A percentile compares a stretch with the other conserved stretches of the same genome.
phyloP scores from a whole-genome alignment of 2,797 vertebrate species.

The Poeciliopsis infans region DNA sequence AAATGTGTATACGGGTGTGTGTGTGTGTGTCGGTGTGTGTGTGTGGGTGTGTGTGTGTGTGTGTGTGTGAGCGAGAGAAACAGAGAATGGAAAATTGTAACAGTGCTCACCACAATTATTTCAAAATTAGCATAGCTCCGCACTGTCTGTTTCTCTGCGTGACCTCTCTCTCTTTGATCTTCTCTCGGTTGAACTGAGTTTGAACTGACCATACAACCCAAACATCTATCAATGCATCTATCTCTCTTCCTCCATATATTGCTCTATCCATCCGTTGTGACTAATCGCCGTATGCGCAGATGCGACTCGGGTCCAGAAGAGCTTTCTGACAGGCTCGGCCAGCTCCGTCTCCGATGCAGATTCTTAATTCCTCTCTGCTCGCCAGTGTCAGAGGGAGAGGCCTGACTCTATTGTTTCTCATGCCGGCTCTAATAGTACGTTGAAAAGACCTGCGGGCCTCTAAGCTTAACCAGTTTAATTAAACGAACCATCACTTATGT shows the following conservation, averaged over 20 bases:
- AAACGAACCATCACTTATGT: conserved; percentile 74
- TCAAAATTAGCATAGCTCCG: conserved; percentile 53
- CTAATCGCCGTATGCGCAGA: conserved; percentile 63
- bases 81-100: conserved; percentile 26
- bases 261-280: conserved; percentile 35
- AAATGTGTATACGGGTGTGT: background rate
- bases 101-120: conserved; percentile 43
- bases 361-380: conserved; percentile 74
- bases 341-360: conserved; percentile 62
- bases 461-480: conserved; percentile 78
- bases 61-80: background rate
- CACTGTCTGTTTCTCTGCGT: conserved; percentile 37
- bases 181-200: conserved; percentile 66
- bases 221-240: conserved; percentile 34
- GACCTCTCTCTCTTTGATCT: conserved; percentile 66
- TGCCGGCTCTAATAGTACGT: conserved; percentile 69
- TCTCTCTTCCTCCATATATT: conserved; percentile 42
- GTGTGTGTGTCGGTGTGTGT: background rate
- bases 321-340: conserved; percentile 58
- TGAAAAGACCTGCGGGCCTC: conserved; percentile 76
- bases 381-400: conserved; percentile 64
- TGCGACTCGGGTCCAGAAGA: conserved; percentile 58
- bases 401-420: conserved; percentile 71
- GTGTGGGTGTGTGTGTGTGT: background rate
- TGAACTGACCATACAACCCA: conserved; percentile 65